phyloP scores from a whole-genome alignment of 2,888 invertebrate genomes.

The Crematogaster levior region DNA sequence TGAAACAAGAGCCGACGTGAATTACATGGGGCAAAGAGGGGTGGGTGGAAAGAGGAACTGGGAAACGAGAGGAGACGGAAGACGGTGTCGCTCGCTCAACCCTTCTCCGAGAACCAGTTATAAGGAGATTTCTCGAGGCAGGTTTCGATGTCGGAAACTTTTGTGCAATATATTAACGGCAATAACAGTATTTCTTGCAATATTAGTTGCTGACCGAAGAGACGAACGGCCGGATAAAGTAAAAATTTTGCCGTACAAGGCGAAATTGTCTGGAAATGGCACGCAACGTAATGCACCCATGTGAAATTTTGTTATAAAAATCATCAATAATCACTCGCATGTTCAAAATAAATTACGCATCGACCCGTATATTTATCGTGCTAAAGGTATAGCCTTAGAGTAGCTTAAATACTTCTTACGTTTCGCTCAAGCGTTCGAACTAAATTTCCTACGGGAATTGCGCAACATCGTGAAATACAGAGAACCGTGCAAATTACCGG shows the following conservation, averaged over 20 bases:
- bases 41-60: neutral
- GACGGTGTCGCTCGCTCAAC: constrained; percentile 74
- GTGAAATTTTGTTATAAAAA: too few species aligned
- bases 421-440: constrained; percentile 36
- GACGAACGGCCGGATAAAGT: constrained; percentile 33
- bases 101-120: constrained; percentile 65
- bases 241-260: neutral
- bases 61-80: constrained; percentile 36
- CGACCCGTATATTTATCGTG: neutral
- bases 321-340: neutral
- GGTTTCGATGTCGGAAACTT: constrained; percentile 70
- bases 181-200: constrained; percentile 81
- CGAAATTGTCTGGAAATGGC: neutral
- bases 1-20: constrained; percentile 77
- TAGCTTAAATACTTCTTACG: constrained; percentile 44
- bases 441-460: constrained; percentile 53
- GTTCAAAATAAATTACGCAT: neutral
- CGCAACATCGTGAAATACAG: constrained; percentile 31
- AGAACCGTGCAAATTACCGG: constrained; percentile 20
- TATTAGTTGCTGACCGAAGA: constrained; percentile 73
- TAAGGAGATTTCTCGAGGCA: constrained; percentile 64
- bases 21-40: constrained; percentile 65
- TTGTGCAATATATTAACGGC: constrained; percentile 76
- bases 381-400: neutral
- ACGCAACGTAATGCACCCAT: neutral